Evolutionary conservation across 2,113 vertebrate genomes (phyloP).

Genomic region (Oplegnathus fasciatus): DNA sequence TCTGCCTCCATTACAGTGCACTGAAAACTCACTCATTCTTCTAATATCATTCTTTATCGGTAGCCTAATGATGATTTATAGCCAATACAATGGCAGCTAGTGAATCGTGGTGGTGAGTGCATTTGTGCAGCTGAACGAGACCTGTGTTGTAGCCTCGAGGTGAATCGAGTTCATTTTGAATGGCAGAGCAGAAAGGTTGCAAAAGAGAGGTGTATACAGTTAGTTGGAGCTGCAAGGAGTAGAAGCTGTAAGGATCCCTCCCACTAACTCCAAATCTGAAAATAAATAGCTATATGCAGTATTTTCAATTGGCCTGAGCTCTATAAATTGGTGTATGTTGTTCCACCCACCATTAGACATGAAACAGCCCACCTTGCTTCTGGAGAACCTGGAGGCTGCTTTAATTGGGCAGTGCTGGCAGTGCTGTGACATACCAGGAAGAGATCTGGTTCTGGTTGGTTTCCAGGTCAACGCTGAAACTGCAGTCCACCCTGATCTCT

Average conservation of each 20-base stretch:
- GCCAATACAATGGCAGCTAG: constrained; percentile 27
- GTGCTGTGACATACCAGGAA: constrained; percentile 32
- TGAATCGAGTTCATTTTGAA: constrained; percentile 55
- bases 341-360: constrained; percentile 8
- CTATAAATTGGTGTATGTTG: constrained; percentile 22
- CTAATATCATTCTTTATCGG: constrained; percentile 63
- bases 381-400: constrained; percentile 26
- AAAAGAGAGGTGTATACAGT: constrained; percentile 6
- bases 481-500: constrained; percentile 22
- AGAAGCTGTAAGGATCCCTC: neutral
- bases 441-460: constrained; percentile 31
- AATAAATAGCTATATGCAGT: constrained; percentile 8
- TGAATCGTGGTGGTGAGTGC: constrained; percentile 46
- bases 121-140: constrained; percentile 57
- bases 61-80: constrained; percentile 77
- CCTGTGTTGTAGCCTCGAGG: constrained; percentile 34
- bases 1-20: constrained; percentile 40
- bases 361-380: constrained; percentile 28
- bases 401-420: constrained; percentile 50
- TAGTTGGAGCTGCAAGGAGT: constrained; percentile 3
- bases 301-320: constrained; percentile 36
- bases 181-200: constrained; percentile 36
- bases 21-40: constrained; percentile 59
- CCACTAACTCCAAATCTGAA: constrained; percentile 12
- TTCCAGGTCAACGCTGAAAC: constrained; percentile 46